Conservation (phyloP, 1,140 invertebrate genomes). For the Drosophila rhopaloa region DNA sequence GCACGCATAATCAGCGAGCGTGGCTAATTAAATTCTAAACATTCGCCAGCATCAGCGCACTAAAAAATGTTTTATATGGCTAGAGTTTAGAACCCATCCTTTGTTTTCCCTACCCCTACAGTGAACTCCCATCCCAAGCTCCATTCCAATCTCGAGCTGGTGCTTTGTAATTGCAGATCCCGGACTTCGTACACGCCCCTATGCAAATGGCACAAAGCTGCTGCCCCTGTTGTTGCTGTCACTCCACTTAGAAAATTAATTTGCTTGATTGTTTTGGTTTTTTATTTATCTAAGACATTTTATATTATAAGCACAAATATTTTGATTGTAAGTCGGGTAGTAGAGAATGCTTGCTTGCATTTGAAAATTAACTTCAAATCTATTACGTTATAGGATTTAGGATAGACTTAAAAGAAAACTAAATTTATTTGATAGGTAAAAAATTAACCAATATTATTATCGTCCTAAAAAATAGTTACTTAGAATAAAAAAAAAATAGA, state of each 20-base stretch:
- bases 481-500: too few relatives aligned
- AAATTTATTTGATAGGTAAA: too few relatives aligned
- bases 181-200: slow-evolving; percentile 65
- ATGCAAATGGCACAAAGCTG: slow-evolving; percentile 67
- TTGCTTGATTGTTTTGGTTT: too few relatives aligned
- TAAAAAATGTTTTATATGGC: slow-evolving; percentile 76
- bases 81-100: slow-evolving; percentile 22
- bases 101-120: not conserved
- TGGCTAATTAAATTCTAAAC: slow-evolving; percentile 82
- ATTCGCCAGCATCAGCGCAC: slow-evolving; percentile 63
- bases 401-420: too few relatives aligned
- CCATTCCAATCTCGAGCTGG: slow-evolving; percentile 27
- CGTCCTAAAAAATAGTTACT: too few relatives aligned
- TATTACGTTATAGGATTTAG: too few relatives aligned
- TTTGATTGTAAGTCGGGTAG: too few relatives aligned
- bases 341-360: too few relatives aligned
- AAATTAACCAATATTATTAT: too few relatives aligned
- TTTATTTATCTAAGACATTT: too few relatives aligned
- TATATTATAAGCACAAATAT: too few relatives aligned
- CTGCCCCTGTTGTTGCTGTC: slow-evolving; percentile 24
- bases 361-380: too few relatives aligned
- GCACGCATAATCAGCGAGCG: slow-evolving; percentile 71
- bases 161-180: slow-evolving; percentile 74
- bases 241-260: slow-evolving; percentile 6
- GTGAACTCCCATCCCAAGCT: not conserved